Base-by-base conservation (phyloP, 2,797 vertebrate species). In the Myripristis jacobus region DNA sequence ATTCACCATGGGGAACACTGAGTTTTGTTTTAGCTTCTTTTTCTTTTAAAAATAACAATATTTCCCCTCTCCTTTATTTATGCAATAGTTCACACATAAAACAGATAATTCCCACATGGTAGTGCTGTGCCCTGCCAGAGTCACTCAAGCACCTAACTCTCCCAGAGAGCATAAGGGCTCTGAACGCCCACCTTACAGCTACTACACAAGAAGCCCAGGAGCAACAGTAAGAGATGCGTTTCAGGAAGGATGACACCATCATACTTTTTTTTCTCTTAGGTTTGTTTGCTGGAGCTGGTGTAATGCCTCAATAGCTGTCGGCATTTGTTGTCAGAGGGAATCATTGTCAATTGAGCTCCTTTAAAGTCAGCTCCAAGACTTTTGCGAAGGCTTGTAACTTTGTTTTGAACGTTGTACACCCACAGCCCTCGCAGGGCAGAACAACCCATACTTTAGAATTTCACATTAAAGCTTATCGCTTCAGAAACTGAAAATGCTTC, bases 181-280 rank as follows among this genome's bases (percentile, higher is more conserved):
- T 83, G 25, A 53, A 63, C 53, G 13, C 79, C 77, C 75, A 86
- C 73, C 62, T 64, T 55, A 61, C 41, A 76, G 52, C 72, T 62
- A 65, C 41, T 46, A 25, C 53, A 84, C 41, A 11, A 79, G 59
- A 67, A 70, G 57, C 74, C 70, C 0, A 27, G 71, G 72, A 83
- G 75, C 74, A 76, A 75, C 58, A 51, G 60, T 41, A 70, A 54
- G 68, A 76, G 43, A 75, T 81, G 59, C 74, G 79, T 85, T 81
- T 75, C 34, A 65, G 61, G 70, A 64, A 67, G 52, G 31, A 81
- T n/a, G 36, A 50, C 46, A 22, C 47, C 47, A 50, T 50, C 22
- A 24, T 12, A 10, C 21, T 55, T 56, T 66, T 29, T 53, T 47
- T 68, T 27, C 24, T 36, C n/a, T 65, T 19, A 43, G 24, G 41